A percentile compares a stretch with the other conserved stretches of the same genome.
Evolutionary conservation across 1,140 invertebrate species (phyloP).

Genomic region (Leptopilina boulardi): DNA sequence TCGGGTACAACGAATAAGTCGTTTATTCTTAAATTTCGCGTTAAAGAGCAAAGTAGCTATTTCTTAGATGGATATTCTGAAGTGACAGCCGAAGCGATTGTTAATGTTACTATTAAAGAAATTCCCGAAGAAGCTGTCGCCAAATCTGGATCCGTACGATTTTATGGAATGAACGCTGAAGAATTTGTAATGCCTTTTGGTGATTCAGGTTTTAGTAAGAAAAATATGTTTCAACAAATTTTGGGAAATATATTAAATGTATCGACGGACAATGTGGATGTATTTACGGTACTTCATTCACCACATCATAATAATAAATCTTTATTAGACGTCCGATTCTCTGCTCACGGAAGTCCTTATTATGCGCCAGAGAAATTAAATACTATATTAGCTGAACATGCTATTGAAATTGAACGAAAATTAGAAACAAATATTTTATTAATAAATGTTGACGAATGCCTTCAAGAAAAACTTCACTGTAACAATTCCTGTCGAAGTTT

Average conservation of each 20-base stretch:
- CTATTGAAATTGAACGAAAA: slow-evolving; percentile 82
- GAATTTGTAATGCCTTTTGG: slow-evolving; percentile 86
- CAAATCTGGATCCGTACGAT: slow-evolving; percentile 92
- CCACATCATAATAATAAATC: slow-evolving; percentile 79
- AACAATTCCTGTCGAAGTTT: slow-evolving; percentile 84
- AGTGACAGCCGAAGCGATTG: slow-evolving; percentile 78
- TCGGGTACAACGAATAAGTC: slow-evolving; percentile 82
- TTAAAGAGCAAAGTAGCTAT: slow-evolving; percentile 79
- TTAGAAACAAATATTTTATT: slow-evolving; percentile 86
- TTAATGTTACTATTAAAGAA: slow-evolving; percentile 89
- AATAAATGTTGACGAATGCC: slow-evolving; percentile 92
- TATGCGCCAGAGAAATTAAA: slow-evolving; percentile 91
- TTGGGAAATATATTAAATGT: slow-evolving; percentile 86
- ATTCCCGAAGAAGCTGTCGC: slow-evolving; percentile 92
- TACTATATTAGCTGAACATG: slow-evolving; percentile 82
- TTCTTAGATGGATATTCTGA: slow-evolving; percentile 78
- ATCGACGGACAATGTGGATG: slow-evolving; percentile 89
- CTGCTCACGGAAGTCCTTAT: slow-evolving; percentile 94
- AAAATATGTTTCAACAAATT: slow-evolving; percentile 79
- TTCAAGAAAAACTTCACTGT: slow-evolving; percentile 84
- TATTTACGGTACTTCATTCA: slow-evolving; percentile 91
- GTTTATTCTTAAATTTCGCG: slow-evolving; percentile 83
- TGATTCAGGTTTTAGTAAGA: slow-evolving; percentile 82
- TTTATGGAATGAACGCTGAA: slow-evolving; percentile 88
- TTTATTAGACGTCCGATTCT: slow-evolving; percentile 89